Evolutionary conservation across 2,888 invertebrate genomes (phyloP), one percentile per base, ranked within the genome.

Genomic region (Eueremaeus valkanovi): DNA sequence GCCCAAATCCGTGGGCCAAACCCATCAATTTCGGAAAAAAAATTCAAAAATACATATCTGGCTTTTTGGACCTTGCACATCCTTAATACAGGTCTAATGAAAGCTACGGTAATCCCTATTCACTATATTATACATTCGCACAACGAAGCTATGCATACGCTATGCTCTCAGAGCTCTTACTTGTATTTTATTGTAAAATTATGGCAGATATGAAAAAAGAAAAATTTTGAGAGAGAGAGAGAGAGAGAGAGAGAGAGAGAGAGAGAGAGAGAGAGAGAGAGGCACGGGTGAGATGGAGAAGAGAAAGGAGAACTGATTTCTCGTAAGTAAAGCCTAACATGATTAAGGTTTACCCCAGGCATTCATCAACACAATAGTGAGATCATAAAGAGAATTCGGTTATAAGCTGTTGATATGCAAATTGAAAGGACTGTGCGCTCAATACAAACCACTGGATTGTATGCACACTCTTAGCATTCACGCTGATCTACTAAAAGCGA

Each of bases 201-300:
- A 16, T 11, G 42, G 24, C 8, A 55, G 55, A 45, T 45, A 45
- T 45, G 45, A 36, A 36, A 45, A 45, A 8, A 45, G 6, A 45
- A 18, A 11, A 11, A 18, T 18, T 21, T 6, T 24, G 58, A 16
- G 58, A 33, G 63, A 33, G 66, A 36, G 36, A 27, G 33, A 36
- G 66, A 36, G 66, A 36, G 66, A 66, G 66, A 66, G 36, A 33
- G 66, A 66, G 68, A 68, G 68, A 68, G 68, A 40, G 68, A 68
- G 68, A 40, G 68, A 68, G 68, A 40, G 68, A 68, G 68, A 40
- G 68, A 68, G 68, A 68, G 68, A 66, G 36, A 66, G 29, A 31
- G 31, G n/a, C n/a, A n/a, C n/a, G n/a, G n/a, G n/a, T 16, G 61
- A 61, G 29, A 31, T 27, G 29, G 31, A 31, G 31, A 31, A 42